Base-by-base conservation (phyloP, 2,113 vertebrate species). In the Salvelinus fontinalis region DNA sequence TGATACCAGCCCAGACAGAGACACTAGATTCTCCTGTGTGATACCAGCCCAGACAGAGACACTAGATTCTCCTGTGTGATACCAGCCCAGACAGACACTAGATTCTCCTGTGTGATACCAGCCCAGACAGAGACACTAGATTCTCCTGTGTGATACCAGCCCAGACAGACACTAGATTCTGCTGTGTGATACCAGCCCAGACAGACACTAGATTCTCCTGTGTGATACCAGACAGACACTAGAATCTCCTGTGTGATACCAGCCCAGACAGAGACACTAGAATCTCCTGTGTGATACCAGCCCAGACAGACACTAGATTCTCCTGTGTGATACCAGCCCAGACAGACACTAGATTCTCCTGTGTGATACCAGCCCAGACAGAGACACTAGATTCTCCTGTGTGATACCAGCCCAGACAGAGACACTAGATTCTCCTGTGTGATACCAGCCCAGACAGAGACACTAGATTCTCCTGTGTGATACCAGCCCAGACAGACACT, bases 401-500 rank as follows among this genome's bases (percentile, higher is more conserved):
- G 31, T 16, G 67, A 44, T 77, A 59, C 77, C 59, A 13, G 24
- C 12, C 13, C 57, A 83, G 67, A 44, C 57, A 59, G 24, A 5
- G 26, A n/a, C n/a, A 26, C 24, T 1, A 64, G 16, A 60, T 39
- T 13, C 60, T 31, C 5, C 31, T 31, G 31, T 31, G 31, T 16
- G 67, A 22, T 77, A 59, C 77, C 59, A 13, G 27, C 9, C 13
- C 57, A 83, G 67, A 44, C 48, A 59, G 24, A 67, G 5, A 27
- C 27, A 27, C 27, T 3, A 27, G 27, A 27, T 27, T 27, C 27
- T 27, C 27, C 27, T 27, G 27, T 27, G 27, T 27, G 27, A 27
- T 27, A 27, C 27, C 27, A 3, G 2, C 27, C 27, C 27, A 31
- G 31, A 31, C 31, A 31, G 31, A 5, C 31, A 26, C 24, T 1